Base-by-base conservation (phyloP, 2,888 invertebrate species). In the Drosophila antonietae region DNA sequence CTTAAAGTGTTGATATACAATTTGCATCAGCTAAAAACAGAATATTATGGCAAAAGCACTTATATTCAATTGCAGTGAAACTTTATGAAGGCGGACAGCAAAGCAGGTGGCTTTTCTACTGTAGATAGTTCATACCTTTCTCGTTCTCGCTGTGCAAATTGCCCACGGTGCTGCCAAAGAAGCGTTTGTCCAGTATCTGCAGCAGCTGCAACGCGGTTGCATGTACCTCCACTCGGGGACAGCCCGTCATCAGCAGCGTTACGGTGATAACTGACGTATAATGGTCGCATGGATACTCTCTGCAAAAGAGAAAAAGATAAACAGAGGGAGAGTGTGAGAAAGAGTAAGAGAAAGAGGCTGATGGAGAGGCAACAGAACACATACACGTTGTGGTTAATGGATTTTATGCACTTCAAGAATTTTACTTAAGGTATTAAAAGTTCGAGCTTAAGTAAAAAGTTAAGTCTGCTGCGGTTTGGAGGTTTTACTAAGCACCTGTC, bases 181-280 rank as follows among this genome's bases (percentile, higher is more conserved):
- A 99, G 68, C 99, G 94, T 91, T 98, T 97, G 93, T 99, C 98
- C 59, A 99, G 94, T 43, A 98, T 94, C 91, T 99, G 99, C 41
- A 99, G 94, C 71, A 99, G 94, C 91, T 99, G 98, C 61, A 99
- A 94, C 0, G 99, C 99, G 15, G 97, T 97, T 91, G 98, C 98
- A 91, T 98, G 97, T n/a, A 98, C 96, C 44, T 96, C 95, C 41
- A 97, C 96, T 33, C 98, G 95, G 0, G 98, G 97, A 91, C 98
- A 98, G 2, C 99, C 99, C 8, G 98, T 97, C 94, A 98, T 98
- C 94, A 99, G 96, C 52, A 99, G 94, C 0, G 99, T 98, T 43
- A 99, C 97, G 92, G 98, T 99, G 91, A 99, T 97, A 88, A 99
- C 97, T 2, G 99, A 98, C 43, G 98, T 98, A 93, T 98, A 98